Evolutionary conservation across 2,113 vertebrate genomes (phyloP).

Genomic region (Herpailurus yagouaroundi): DNA sequence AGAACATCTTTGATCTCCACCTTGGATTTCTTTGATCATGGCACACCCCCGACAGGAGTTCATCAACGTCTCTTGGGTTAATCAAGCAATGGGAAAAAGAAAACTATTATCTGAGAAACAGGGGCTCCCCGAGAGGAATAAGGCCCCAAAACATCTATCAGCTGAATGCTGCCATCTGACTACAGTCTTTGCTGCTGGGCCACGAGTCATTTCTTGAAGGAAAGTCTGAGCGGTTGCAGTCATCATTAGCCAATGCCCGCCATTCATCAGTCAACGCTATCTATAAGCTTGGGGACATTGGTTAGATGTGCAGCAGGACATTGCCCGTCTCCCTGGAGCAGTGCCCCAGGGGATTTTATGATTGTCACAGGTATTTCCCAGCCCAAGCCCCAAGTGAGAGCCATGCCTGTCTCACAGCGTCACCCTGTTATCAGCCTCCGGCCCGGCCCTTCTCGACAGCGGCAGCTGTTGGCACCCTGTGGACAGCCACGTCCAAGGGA

Average conservation of each 20-base stretch:
- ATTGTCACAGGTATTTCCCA: constrained; percentile 1
- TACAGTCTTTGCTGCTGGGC: not conserved
- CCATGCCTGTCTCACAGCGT: not conserved
- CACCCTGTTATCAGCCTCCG: not conserved
- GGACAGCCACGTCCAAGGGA: not conserved
- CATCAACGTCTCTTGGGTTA: not conserved
- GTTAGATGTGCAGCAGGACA: not conserved
- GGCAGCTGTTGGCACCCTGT: constrained; percentile 30
- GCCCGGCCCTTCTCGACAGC: not conserved
- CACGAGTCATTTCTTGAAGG: not conserved
- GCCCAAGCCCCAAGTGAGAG: not conserved
- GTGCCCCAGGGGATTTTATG: not conserved
- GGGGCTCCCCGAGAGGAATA: not conserved
- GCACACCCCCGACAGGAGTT: not conserved
- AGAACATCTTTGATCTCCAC: not conserved
- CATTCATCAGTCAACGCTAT: not conserved
- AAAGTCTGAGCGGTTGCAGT: not conserved
- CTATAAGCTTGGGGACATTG: not conserved
- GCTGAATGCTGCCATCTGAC: not conserved
- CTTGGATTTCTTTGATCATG: not conserved
- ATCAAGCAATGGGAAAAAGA: not conserved
- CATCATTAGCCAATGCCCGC: not conserved
- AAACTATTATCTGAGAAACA: not conserved
- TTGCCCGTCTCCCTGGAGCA: not conserved
- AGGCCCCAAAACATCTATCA: not conserved